Evolutionary conservation across 2,113 vertebrate species (phyloP).

Genomic region (Solenodon paradoxus): DNA sequence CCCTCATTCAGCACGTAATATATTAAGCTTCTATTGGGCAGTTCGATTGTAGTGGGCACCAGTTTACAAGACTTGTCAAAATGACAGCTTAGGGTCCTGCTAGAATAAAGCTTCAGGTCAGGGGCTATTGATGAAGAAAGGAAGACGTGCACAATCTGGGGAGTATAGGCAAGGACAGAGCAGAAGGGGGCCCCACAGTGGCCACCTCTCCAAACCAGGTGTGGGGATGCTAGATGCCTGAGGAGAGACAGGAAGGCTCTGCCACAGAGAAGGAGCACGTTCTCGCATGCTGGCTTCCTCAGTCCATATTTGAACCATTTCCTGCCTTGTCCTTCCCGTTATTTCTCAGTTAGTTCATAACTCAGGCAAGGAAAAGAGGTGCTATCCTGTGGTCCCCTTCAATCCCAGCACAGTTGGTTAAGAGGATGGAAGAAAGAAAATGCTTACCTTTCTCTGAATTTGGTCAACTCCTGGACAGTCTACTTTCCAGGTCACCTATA

Average conservation of each 20-base stretch:
- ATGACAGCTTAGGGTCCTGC: neutral
- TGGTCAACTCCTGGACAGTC: neutral
- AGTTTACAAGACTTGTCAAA: neutral
- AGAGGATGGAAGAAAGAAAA: neutral
- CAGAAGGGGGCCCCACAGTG: neutral
- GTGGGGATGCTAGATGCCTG: neutral
- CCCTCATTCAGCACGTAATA: neutral
- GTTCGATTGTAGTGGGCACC: neutral
- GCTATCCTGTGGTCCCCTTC: neutral
- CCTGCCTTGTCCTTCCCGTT: neutral
- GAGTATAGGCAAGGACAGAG: neutral
- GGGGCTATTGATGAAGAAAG: neutral
- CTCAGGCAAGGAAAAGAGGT: neutral
- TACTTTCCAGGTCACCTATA: neutral
- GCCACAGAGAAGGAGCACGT: neutral
- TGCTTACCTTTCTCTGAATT: neutral
- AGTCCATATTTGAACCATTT: neutral
- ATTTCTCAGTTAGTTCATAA: neutral
- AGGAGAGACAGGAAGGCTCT: neutral
- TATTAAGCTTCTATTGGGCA: neutral
- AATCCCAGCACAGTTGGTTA: neutral
- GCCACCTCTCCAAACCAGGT: neutral
- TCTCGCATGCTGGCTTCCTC: neutral
- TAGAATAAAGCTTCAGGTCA: neutral
- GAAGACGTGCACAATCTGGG: neutral